Conservation (phyloP, 2,888 invertebrate species). For the Camptogramma bilineatum region DNA sequence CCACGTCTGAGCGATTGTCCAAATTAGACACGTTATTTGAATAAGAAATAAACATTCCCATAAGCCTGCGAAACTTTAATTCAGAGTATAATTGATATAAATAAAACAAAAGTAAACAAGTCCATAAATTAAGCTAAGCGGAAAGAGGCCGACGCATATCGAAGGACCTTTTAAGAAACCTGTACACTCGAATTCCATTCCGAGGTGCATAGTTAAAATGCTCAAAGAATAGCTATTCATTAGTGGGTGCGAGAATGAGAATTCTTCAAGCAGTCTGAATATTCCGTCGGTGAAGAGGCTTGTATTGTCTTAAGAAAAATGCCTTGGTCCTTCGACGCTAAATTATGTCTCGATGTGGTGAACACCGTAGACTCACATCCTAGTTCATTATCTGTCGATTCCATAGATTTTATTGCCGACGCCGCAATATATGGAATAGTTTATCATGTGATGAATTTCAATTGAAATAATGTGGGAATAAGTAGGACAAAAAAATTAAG, state of each 20-base stretch:
- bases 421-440: slow-evolving; percentile 55
- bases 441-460: slow-evolving; percentile 54
- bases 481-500: slow-evolving; percentile 32
- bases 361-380: slow-evolving; percentile 66
- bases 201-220: slow-evolving; percentile 84
- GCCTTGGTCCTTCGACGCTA: slow-evolving; percentile 67
- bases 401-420: slow-evolving; percentile 62
- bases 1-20: slow-evolving; percentile 55
- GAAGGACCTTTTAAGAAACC: slow-evolving; percentile 83
- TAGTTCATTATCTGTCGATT: slow-evolving; percentile 70
- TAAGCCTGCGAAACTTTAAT: slow-evolving; percentile 70
- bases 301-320: slow-evolving; percentile 85
- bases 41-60: slow-evolving; percentile 51
- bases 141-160: slow-evolving; percentile 82
- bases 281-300: slow-evolving; percentile 75
- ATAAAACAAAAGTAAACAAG: slow-evolving; percentile 70
- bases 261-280: slow-evolving; percentile 83
- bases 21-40: slow-evolving; percentile 56
- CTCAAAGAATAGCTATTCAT: slow-evolving; percentile 85
- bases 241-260: slow-evolving; percentile 85
- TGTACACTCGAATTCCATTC: slow-evolving; percentile 84
- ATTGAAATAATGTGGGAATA: slow-evolving; percentile 43
- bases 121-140: slow-evolving; percentile 82
- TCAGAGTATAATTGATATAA: slow-evolving; percentile 77
- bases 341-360: slow-evolving; percentile 75